Conservation (phyloP, 2,113 vertebrate genomes). For the Oreochromis tanganicae region DNA sequence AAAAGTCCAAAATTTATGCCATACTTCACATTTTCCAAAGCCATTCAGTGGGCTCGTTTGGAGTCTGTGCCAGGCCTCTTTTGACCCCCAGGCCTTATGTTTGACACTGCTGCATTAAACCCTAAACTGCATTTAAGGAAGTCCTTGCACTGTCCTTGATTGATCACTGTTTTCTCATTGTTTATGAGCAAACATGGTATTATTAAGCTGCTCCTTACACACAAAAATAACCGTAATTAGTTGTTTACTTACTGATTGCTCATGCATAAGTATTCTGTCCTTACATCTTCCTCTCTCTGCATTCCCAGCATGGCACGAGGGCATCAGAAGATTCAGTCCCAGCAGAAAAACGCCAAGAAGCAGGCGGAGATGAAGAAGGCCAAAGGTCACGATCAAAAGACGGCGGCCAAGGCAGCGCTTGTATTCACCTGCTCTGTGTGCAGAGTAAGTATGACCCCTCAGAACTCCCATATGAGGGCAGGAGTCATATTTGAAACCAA, state of each 20-base stretch:
- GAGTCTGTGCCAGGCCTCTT: not conserved
- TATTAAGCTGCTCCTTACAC: not conserved
- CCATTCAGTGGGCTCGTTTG: not conserved
- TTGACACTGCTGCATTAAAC: not conserved
- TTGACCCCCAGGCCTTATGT: not conserved
- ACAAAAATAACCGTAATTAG: not conserved
- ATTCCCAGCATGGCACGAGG: constrained; percentile 87
- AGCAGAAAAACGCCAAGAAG: constrained; percentile 98
- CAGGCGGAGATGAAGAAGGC: constrained; percentile 95
- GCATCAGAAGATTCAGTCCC: constrained; percentile 97
- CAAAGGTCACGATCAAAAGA: constrained; percentile 92
- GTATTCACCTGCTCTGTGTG: constrained; percentile 88
- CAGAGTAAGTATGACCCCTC: constrained; percentile 71
- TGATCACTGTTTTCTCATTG: not conserved
- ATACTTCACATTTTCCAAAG: not conserved
- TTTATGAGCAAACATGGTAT: not conserved
- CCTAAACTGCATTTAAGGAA: not conserved
- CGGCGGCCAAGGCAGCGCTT: constrained; percentile 87
- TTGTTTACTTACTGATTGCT: not conserved
- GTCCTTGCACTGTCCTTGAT: not conserved
- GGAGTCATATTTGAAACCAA: not conserved
- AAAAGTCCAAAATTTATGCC: not conserved
- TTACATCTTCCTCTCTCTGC: not conserved
- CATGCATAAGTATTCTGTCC: not conserved
- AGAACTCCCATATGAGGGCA: not conserved